Base-by-base conservation (phyloP, 2,113 vertebrate species). In the Tachycineta bicolor region DNA sequence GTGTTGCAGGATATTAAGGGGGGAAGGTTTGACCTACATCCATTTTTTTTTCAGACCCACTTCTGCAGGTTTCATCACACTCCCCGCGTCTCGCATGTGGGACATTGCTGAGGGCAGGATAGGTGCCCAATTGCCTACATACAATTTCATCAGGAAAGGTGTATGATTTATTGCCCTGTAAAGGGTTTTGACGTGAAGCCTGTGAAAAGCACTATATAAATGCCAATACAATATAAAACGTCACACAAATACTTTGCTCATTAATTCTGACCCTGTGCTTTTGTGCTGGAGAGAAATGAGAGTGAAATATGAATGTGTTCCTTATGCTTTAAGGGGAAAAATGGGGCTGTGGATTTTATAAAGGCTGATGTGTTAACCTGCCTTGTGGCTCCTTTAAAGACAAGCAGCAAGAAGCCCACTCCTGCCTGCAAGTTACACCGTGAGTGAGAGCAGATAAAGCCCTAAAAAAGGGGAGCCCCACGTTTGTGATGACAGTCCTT, bases 131-230 rank as follows among this genome's bases (percentile, higher is more conserved):
- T 73, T 93, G 89, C 89, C 73, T 85, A 87, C 71, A 94, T 70
- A 83, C 70, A 78, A 90, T 93, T 83, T 96, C 93, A 94, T 96
- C 92, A 94, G 93, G 78, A 97, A 97, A 95, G 59, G 82, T 86
- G 2, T 74, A 81, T 93, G 69, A 93, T 92, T 96, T 89, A 94
- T 96, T 93, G 89, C 92, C 93, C 85, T 96, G 84, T 94, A 94
- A 97, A 95, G 65, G 84, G 93, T 96, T 96, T 88, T 95, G 93
- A 96, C 81, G 88, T 39, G 93, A 94, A 96, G 75, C 69, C 92
- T 93, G 83, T 94, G 89, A 86, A 97, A 97, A 97, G 83, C 85
- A 96, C 92, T 95, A 94, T 84, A 81, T 94, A 96, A 96, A 97
- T 93, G 95, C 87, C 93, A 97, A 94, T 92, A 94, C 87, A 97